phyloP scores from a whole-genome alignment of 2,888 invertebrate species.

The Cetonia aurata region DNA sequence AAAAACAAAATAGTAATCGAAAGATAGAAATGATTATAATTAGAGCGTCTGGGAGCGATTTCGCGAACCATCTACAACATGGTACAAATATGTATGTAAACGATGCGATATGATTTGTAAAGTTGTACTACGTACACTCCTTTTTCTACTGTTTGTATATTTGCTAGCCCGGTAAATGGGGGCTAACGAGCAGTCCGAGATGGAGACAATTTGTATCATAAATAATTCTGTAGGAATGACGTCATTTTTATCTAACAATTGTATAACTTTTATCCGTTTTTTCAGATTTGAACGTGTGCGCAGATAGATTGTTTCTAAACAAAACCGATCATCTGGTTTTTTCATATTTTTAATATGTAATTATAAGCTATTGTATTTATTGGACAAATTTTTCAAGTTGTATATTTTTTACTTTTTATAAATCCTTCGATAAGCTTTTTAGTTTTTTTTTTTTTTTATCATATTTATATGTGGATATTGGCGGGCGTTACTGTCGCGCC shows the following conservation, averaged over 20 bases:
- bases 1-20: not conserved
- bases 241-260: slow-evolving; percentile 63
- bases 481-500: slow-evolving; percentile 44
- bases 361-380: slow-evolving; percentile 64
- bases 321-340: slow-evolving; percentile 59
- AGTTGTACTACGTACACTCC: slow-evolving; percentile 64
- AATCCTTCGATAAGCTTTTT: slow-evolving; percentile 63
- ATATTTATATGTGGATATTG: slow-evolving; percentile 59
- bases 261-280: slow-evolving; percentile 64
- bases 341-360: slow-evolving; percentile 62
- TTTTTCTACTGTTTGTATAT: slow-evolving; percentile 68
- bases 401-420: slow-evolving; percentile 68
- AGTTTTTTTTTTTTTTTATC: slow-evolving; percentile 57
- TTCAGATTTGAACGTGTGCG: slow-evolving; percentile 60
- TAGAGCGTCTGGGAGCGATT: slow-evolving; percentile 46
- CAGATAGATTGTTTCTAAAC: slow-evolving; percentile 60
- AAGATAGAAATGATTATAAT: too few relatives aligned
- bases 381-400: slow-evolving; percentile 63
- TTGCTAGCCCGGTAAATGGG: slow-evolving; percentile 60
- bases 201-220: slow-evolving; percentile 62
- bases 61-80: slow-evolving; percentile 64
- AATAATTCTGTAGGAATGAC: slow-evolving; percentile 64
- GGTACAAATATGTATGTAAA: slow-evolving; percentile 65
- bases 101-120: slow-evolving; percentile 66
- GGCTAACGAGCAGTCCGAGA: slow-evolving; percentile 52